These are phyloP conservation scores for Peromyscus nudipes DNA, from an alignment of 2,797 vertebrate genomes.

Conservation along the genomic window DNA sequence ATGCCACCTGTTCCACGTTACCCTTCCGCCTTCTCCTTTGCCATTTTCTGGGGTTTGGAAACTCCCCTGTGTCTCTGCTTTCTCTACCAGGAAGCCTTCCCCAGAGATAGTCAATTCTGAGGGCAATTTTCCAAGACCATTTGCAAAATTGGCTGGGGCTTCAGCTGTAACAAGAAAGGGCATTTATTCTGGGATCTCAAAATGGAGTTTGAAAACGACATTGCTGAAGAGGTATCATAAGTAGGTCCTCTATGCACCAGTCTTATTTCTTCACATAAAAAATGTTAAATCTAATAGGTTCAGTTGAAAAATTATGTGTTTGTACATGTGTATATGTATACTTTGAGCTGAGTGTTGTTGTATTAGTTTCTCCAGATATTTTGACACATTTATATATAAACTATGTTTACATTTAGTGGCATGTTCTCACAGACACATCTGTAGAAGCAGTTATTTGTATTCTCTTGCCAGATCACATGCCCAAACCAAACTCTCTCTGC, in stretches of 20 bases:
- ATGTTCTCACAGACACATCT: conserved; percentile 51
- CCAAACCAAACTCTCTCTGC: conserved; percentile 6
- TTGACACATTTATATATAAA: conserved; percentile 56
- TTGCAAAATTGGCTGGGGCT: conserved; percentile 87
- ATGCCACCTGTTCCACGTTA: conserved; percentile 86
- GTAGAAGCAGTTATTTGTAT: conserved; percentile 48
- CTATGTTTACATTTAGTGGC: not conserved
- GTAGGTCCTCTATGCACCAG: conserved; percentile 85
- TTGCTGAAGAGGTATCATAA: conserved; percentile 87
- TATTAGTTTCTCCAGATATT: conserved; percentile 49
- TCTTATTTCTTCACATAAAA: conserved; percentile 86
- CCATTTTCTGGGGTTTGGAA: conserved; percentile 83
- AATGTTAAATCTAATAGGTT: conserved; percentile 86
- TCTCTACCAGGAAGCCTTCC: conserved; percentile 86
- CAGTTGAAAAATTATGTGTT: conserved; percentile 66
- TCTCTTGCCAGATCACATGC: conserved; percentile 5
- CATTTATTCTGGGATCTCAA: conserved; percentile 89
- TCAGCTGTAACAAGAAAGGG: conserved; percentile 87
- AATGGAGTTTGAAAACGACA: conserved; percentile 85
- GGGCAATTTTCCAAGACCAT: conserved; percentile 89
- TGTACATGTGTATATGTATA: not conserved
- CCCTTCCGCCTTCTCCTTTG: conserved; percentile 83
- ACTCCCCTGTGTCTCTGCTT: conserved; percentile 84
- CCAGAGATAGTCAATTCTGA: conserved; percentile 86
- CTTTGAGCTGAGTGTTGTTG: conserved; percentile 45